Evolutionary conservation across 2,797 vertebrate genomes (phyloP), one percentile per base, ranked within the genome.

Genomic region (Oreonectes daqikongensis): DNA sequence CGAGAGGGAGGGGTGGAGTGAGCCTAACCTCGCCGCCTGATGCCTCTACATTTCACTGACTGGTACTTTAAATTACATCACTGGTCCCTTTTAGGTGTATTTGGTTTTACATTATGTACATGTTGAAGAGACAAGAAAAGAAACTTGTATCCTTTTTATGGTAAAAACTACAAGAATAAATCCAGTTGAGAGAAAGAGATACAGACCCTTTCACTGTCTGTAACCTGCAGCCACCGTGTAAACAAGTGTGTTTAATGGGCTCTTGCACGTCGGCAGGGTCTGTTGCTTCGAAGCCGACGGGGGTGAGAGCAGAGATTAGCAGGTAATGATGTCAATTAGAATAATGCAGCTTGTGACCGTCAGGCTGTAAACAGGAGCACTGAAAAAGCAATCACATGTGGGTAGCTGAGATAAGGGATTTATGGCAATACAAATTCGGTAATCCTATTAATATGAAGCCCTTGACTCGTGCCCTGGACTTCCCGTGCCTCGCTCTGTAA

Each of bases 391-490:
- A 89, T 92, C 87, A 88, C 87, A 86, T 83, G 88, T 93, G 93
- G 89, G 86, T 87, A 81, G 89, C 86, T 74, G 82, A 85, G 92
- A 94, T 94, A 93, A 93, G 87, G 86, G 91, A 89, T 89, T 92
- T 92, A 90, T 77, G 82, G 80, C 77, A 81, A 84, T 89, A 90
- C 89, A 87, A 91, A 86, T 86, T 82, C 79, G 84, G 88, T 92
- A 93, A 93, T 92, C 92, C 91, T 78, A 89, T 92, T 93, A 92
- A 92, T 94, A 90, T 90, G 84, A 85, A 84, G 80, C 64, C 74
- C 82, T 83, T 77, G 84, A 84, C 81, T 69, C 67, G 40, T 75
- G 32, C 61, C 79, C 81, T 82, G 69, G 11, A 81, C 77, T 82
- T 75, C 57, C 60, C 61, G 77, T 52, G 77, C 82, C 82, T 67